Conservation (phyloP, 37 sponge, comb jelly and placozoan species). For the Diacarnus erythraeanus region DNA sequence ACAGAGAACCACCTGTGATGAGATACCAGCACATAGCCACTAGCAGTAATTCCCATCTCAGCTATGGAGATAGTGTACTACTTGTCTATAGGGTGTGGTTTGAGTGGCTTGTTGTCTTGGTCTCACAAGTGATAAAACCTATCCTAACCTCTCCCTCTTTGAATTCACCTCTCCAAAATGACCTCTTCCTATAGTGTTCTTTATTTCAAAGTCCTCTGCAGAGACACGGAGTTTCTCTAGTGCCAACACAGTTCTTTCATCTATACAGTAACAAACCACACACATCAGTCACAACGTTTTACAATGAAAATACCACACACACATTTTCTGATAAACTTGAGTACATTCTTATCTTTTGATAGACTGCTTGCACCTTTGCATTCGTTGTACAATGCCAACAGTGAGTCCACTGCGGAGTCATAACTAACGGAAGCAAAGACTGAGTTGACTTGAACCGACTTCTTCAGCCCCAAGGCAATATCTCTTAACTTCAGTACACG, state of each 20-base stretch:
- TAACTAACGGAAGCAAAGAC: conserved; percentile 38
- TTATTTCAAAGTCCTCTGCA: conserved; percentile 82
- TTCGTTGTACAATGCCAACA: conserved; percentile 57
- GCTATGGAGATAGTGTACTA: too few relatives aligned
- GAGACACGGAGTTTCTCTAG: conserved; percentile 67
- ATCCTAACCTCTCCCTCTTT: too few relatives aligned
- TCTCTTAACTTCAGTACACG: conserved; percentile 38
- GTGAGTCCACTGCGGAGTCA: conserved; percentile 57
- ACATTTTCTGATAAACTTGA: conserved; percentile 61
- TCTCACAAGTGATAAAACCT: not conserved
- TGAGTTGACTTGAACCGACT: conserved; percentile 23
- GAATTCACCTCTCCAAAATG: conserved; percentile 98
- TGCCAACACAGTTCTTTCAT: conserved; percentile 57
- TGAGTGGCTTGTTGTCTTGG: not conserved
- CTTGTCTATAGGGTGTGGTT: not conserved
- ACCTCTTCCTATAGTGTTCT: conserved; percentile 86
- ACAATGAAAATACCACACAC: not conserved
- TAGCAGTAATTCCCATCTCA: not conserved
- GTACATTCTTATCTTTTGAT: conserved; percentile 40
- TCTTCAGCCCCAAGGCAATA: conserved; percentile 37
- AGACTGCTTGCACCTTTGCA: conserved; percentile 34
- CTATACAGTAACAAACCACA: conserved; percentile 2
- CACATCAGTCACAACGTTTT: not conserved
- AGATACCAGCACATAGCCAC: not conserved
- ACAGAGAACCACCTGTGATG: conserved; percentile 81